These are phyloP conservation scores for Ptychobarbus kaznakovi DNA, from an alignment of 2,797 vertebrate genomes.

Conservation along the genomic window DNA sequence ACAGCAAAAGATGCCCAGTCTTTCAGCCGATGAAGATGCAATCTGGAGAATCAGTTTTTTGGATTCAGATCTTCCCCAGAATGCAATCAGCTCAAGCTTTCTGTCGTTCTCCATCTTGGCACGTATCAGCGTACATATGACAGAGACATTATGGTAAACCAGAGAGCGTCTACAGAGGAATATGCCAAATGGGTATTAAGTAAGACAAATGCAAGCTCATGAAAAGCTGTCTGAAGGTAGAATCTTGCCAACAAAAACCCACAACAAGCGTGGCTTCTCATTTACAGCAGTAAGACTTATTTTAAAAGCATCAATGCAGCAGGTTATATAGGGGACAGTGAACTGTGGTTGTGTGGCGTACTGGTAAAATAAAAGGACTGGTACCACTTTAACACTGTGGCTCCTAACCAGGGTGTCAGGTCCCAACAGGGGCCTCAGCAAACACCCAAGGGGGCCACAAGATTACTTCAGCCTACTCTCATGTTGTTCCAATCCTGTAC, in stretches of 20 bases:
- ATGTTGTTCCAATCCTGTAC: no score
- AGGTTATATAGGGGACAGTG: neutral
- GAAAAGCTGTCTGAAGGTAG: slow-evolving; percentile 23
- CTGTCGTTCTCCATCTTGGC: slow-evolving; percentile 10
- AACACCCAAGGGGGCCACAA: neutral
- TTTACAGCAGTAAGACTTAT: slow-evolving; percentile 9
- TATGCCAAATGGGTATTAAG: slow-evolving; percentile 42
- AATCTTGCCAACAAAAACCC: slow-evolving; percentile 15
- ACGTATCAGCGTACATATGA: neutral
- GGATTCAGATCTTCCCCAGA: slow-evolving; percentile 12
- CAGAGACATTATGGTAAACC: slow-evolving; percentile 28
- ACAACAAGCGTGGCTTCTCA: neutral
- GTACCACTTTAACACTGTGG: neutral
- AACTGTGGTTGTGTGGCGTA: neutral
- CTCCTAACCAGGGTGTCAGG: no score
- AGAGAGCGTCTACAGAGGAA: neutral
- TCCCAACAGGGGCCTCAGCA: neutral
- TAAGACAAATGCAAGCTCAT: slow-evolving; percentile 32
- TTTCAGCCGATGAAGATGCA: slow-evolving; percentile 11
- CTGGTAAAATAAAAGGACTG: neutral
- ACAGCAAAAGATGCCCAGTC: slow-evolving; percentile 38
- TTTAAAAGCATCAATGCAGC: neutral
- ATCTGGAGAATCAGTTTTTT: slow-evolving; percentile 32
- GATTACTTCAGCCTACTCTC: neutral
- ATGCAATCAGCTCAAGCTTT: slow-evolving; percentile 23